Base-by-base conservation (phyloP, 2,888 invertebrate genomes). In the Agrochola lota region DNA sequence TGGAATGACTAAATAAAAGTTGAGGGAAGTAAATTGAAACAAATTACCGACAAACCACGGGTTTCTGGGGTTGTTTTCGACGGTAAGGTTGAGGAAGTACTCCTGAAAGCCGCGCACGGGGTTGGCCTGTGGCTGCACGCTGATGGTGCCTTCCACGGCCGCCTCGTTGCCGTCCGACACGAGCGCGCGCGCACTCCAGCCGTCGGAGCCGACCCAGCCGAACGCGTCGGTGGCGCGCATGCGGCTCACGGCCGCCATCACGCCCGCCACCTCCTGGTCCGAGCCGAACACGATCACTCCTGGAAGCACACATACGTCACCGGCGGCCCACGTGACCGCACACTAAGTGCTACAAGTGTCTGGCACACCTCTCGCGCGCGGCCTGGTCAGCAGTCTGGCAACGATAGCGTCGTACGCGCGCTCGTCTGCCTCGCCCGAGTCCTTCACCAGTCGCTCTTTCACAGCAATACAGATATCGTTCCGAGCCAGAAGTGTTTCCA, bases 151-250 rank as follows among this genome's bases (percentile, higher is more conserved):
- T 92, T 96, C 96, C 82, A 97, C 97, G 97, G 99, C 98, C 5
- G 98, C 97, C 94, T 99, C 99, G 95, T 98, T 98, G 84, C 98
- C 98, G 90, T 98, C 98, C 6, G 98, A 98, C 46, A 99, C 99
- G 75, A 99, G 97, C 81, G 98, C 98, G 74, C 99, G 97, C 35
- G 99, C 99, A 90, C 98, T 98, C 99, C 99, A 99, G 3, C 99
- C 99, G 94, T 99, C 99, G 55, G 99, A 99, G 5, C 99, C 99
- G 74, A 99, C 99, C 99, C 99, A 99, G 68, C 99, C 98, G 95
- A 99, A 99, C 72, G 97, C 97, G 62, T 98, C 98, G 0, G 99
- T 98, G 59, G 98, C 98, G 92, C 98, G 98, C 89, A 97, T 97
- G 55, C 99, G 97, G 74, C 98, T 97, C 30, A 99, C 98, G 0